phyloP scores from a whole-genome alignment of 2,888 invertebrate species.

The Hirtodrosophila duncani region DNA sequence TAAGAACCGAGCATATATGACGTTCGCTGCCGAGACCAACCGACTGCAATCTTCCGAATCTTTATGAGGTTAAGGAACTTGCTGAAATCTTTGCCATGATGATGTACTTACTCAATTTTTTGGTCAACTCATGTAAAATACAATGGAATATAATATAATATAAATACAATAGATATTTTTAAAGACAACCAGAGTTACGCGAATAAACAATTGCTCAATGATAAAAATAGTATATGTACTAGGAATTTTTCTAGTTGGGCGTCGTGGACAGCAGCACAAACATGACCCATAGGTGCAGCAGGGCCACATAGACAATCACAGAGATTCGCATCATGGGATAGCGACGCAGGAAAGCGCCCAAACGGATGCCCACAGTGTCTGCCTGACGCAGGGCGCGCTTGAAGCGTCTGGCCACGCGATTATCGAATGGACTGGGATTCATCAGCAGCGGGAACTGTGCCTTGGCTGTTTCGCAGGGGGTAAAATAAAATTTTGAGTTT shows the following conservation, averaged over 20 bases:
- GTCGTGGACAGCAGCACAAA: conserved; percentile 86
- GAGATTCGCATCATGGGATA: conserved; percentile 90
- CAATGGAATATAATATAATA: no score
- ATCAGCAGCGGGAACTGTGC: conserved; percentile 85
- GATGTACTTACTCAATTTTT: conserved; percentile 21
- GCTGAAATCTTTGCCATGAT: no score
- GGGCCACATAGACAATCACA: conserved; percentile 91
- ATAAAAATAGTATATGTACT: no score
- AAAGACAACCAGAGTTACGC: conserved; percentile 51
- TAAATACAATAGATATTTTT: conserved; percentile 35
- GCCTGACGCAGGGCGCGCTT: conserved; percentile 88
- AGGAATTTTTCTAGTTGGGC: conserved; percentile 50
- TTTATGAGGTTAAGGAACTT: no score
- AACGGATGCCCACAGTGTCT: conserved; percentile 87
- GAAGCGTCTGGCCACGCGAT: conserved; percentile 85
- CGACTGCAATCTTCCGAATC: no score
- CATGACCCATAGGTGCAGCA: conserved; percentile 90
- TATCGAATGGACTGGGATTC: conserved; percentile 87
- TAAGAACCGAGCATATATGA: no score
- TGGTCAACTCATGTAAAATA: conserved; percentile 38
- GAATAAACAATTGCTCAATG: conserved; percentile 13
- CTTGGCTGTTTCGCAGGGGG: no score
- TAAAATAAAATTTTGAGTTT: not conserved
- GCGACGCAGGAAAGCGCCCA: conserved; percentile 88
- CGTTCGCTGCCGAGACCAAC: no score